A percentile compares a stretch with the other conserved stretches of the same genome.
Evolutionary conservation across 1,140 invertebrate species (phyloP).

Genomic region (Cyclargus thomasi): DNA sequence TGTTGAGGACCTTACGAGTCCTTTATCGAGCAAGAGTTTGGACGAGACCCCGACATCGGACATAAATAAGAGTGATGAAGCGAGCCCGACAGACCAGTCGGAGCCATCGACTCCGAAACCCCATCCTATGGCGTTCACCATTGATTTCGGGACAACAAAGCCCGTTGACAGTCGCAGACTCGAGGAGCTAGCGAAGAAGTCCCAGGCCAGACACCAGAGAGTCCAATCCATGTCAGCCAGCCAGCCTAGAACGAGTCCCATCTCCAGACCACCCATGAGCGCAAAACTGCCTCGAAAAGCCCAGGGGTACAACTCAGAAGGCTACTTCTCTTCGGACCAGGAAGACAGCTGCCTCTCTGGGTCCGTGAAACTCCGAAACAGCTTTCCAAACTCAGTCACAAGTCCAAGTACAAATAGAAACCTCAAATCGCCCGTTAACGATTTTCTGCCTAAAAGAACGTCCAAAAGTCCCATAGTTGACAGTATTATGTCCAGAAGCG

Average conservation of each 20-base stretch:
- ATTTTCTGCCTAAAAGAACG: constrained; percentile 52
- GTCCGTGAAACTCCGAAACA: constrained; percentile 54
- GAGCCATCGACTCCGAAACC: constrained; percentile 57
- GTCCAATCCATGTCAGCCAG: constrained; percentile 81
- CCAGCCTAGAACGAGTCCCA: constrained; percentile 46
- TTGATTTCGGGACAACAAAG: constrained; percentile 81
- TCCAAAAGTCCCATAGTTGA: constrained; percentile 74
- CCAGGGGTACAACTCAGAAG: constrained; percentile 80
- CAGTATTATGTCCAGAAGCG: constrained; percentile 73
- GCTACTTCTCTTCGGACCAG: constrained; percentile 81
- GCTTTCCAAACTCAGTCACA: constrained; percentile 47
- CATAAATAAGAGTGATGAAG: constrained; percentile 46
- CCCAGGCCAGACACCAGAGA: constrained; percentile 80
- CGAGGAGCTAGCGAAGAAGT: constrained; percentile 82
- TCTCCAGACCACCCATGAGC: constrained; percentile 76
- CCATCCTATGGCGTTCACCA: constrained; percentile 79
- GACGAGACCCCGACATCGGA: constrained; percentile 44
- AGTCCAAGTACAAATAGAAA: constrained; percentile 50
- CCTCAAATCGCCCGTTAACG: constrained; percentile 51
- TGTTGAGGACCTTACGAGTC: constrained; percentile 65
- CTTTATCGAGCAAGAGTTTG: constrained; percentile 53
- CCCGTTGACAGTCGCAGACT: constrained; percentile 76
- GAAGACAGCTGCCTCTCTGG: constrained; percentile 73
- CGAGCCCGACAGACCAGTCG: constrained; percentile 49
- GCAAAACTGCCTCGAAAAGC: constrained; percentile 76